Evolutionary conservation across 2,888 invertebrate genomes (phyloP).

Genomic region (Mimumesa dahlbomi): DNA sequence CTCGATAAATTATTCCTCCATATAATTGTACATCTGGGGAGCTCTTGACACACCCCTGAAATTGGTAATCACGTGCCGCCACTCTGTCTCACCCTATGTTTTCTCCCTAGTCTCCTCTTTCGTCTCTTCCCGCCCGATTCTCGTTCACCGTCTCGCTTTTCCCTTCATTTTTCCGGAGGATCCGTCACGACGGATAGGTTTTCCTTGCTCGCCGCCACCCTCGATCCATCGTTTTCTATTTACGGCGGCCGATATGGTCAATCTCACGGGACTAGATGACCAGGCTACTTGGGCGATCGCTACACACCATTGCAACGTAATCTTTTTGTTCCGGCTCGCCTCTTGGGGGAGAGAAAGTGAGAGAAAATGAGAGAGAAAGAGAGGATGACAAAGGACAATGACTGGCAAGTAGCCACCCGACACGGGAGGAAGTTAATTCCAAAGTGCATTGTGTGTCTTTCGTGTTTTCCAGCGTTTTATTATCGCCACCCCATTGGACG

Average conservation of each 20-base stretch:
- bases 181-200: conserved; percentile 20
- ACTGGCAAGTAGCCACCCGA: neutral
- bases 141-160: neutral
- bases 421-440: neutral
- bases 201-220: conserved; percentile 3
- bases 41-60: too few species aligned
- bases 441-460: too few species aligned
- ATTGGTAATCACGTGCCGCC: too few species aligned
- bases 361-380: too few species aligned
- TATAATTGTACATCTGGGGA: too few species aligned
- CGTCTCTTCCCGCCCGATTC: neutral
- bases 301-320: conserved; percentile 4
- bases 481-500: too few species aligned
- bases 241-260: conserved; percentile 41
- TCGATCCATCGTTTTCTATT: conserved; percentile 53
- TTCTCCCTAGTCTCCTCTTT: neutral
- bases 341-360: conserved; percentile 4
- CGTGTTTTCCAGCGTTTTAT: too few species aligned
- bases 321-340: conserved; percentile 23
- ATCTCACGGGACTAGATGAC: conserved; percentile 43
- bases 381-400: conserved; percentile 5
- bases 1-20: too few species aligned
- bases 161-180: neutral
- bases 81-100: neutral
- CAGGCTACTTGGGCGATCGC: conserved; percentile 29